phyloP scores from a whole-genome alignment of 2,113 vertebrate species.

The Dendropsophus ebraccatus region DNA sequence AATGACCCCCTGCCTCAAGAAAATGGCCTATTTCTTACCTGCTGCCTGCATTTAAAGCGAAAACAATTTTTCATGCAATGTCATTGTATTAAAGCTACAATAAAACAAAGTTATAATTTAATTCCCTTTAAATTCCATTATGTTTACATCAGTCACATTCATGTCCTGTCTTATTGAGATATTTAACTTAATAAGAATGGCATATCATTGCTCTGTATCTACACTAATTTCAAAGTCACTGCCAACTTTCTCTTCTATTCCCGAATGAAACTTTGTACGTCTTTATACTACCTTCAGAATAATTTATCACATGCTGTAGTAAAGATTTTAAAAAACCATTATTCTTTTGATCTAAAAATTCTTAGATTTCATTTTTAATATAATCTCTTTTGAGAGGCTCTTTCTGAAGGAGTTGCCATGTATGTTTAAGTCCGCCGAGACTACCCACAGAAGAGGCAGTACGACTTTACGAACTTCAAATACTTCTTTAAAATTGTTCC shows the following conservation, averaged over 20 bases:
- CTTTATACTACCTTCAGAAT: constrained; percentile 77
- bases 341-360: constrained; percentile 82
- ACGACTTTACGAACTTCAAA: constrained; percentile 67
- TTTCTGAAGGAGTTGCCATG: constrained; percentile 74
- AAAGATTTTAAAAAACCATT: constrained; percentile 80
- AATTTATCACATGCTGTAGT: constrained; percentile 76
- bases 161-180: constrained; percentile 24
- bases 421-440: constrained; percentile 73
- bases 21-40: not conserved
- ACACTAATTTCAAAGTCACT: constrained; percentile 72
- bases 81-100: not conserved
- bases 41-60: not conserved
- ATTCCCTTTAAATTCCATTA: constrained; percentile 30
- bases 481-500: constrained; percentile 62
- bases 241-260: constrained; percentile 66
- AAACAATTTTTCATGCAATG: not conserved
- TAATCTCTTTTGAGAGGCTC: constrained; percentile 71
- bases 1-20: not conserved
- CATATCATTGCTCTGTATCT: constrained; percentile 58
- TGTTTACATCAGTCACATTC: constrained; percentile 45
- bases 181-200: constrained; percentile 53
- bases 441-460: constrained; percentile 64
- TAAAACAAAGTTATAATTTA: constrained; percentile 29
- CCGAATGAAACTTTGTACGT: constrained; percentile 70
- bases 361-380: constrained; percentile 84